Evolutionary conservation across 37 sponge, comb jelly and placozoan genomes (phyloP), one percentile per base, ranked within the genome.

Genomic region (Geodia barretti): DNA sequence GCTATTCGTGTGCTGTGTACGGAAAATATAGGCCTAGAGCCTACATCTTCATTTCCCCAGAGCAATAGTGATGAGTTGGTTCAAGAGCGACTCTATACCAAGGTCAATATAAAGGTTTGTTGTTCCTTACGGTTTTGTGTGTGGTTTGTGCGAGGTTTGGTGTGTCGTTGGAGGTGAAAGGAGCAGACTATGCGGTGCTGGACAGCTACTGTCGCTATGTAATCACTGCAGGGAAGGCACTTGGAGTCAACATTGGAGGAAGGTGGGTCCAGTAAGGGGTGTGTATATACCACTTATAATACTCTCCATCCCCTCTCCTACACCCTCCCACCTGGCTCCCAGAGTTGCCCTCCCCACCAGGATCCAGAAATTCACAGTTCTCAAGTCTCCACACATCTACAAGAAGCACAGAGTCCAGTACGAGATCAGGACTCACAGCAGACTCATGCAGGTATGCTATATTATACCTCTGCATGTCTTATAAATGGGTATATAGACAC

Each of bases 361-460:
- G 4, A 59, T 89, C n/a, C 82, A 92, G 75, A 95, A 95, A 61
- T 92, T 83, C 83, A 92, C 95, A 30, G 80, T 96, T 28, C 85
- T 96, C 26, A 96, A 96, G 62, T 96, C 97, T 31, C 81, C 97
- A 26, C 89, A 88, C 82, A 93, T 94, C 25, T 93, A 64, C 82
- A 96, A 96, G 87, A 96, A 96, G 67, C 97, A 96, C 64, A 62
- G 96, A 32, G 95, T 89, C 29, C 96, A 96, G 84, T 96, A 91
- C 35, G 96, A 93, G 77, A 79, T 94, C 34, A 71, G 90, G 68
- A 96, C 92, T 3, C 92, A 96, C 75, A 26, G 80, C 1, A 72
- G 97, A 61, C 42, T 96, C 19, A 70, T 96, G 70, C 93, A 88
- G 87, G 92, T 92, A 31, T 4, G 54, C 14, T 7, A n/a, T n/a